Percentiles rank a stretch among this genome's conserved stretches.
These are phyloP conservation scores for Lepilemur ruficaudatus DNA, from an alignment of 2,797 vertebrate genomes.

Conservation along the genomic window DNA sequence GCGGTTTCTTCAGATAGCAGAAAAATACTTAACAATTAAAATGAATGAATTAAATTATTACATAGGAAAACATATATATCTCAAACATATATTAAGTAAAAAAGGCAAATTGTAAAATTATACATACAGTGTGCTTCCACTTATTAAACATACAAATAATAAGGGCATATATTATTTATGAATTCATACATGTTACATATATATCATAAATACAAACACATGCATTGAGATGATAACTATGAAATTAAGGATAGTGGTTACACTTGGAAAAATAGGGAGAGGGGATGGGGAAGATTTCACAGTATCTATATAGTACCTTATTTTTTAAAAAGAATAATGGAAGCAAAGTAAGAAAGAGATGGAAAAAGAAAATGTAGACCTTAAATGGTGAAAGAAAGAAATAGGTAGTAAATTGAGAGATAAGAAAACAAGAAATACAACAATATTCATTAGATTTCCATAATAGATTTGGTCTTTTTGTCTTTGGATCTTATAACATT, in stretches of 20 bases:
- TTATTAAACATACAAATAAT: background rate
- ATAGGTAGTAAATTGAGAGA: background rate
- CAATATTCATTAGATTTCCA: background rate
- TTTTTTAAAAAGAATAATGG: background rate
- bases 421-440: background rate
- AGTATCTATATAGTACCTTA: background rate
- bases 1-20: background rate
- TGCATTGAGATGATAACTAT: background rate
- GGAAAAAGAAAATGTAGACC: background rate
- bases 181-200: background rate
- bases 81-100: background rate
- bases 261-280: background rate
- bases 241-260: background rate
- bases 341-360: background rate
- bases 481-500: background rate
- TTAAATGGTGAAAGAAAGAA: background rate
- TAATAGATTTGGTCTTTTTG: background rate
- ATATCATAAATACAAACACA: background rate
- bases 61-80: background rate
- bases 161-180: background rate
- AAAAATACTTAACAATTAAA: slow-evolving; percentile 26
- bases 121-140: background rate
- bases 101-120: background rate
- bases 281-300: background rate
- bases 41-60: background rate